Evolutionary conservation across 1,140 invertebrate species (phyloP).

Genomic region (Drosophila triauraria): DNA sequence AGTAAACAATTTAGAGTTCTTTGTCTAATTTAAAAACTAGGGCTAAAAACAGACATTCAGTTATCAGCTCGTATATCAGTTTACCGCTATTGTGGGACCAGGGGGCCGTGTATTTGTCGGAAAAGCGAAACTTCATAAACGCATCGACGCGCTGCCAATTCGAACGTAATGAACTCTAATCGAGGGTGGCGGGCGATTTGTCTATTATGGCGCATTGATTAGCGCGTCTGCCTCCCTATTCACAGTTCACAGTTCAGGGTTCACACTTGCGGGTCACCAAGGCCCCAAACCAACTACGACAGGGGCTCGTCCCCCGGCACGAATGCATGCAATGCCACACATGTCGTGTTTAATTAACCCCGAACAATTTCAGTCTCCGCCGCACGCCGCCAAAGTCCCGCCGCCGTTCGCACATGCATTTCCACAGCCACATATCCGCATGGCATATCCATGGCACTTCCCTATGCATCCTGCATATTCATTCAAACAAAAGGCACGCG

Average conservation of each 20-base stretch:
- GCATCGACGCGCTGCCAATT: slow-evolving; percentile 59
- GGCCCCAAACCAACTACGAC: slow-evolving; percentile 8
- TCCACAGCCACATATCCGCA: slow-evolving; percentile 1
- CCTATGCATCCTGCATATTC: slow-evolving; percentile 28
- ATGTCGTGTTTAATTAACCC: slow-evolving; percentile 84
- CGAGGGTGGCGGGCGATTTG: slow-evolving; percentile 55
- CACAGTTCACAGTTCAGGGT: slow-evolving; percentile 18
- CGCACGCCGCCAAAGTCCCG: slow-evolving; percentile 14
- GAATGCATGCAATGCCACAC: slow-evolving; percentile 80
- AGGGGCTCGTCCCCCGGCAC: slow-evolving; percentile 36
- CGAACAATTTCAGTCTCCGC: slow-evolving; percentile 73
- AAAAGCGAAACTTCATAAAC: slow-evolving; percentile 63
- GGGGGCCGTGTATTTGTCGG: slow-evolving; percentile 18
- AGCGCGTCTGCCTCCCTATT: slow-evolving; percentile 62
- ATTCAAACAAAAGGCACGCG: slow-evolving; percentile 64
- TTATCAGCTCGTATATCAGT: slow-evolving; percentile 49
- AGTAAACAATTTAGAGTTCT: not conserved
- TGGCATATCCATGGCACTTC: not conserved
- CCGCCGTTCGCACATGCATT: slow-evolving; percentile 12
- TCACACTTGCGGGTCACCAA: slow-evolving; percentile 66
- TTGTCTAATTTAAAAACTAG: not conserved
- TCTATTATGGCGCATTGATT: slow-evolving; percentile 81
- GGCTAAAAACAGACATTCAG: not conserved
- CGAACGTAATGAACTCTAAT: slow-evolving; percentile 66
- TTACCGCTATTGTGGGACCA: slow-evolving; percentile 6